Evolutionary conservation across 2,113 vertebrate genomes (phyloP).

Genomic region (Triplophysa dalaica): DNA sequence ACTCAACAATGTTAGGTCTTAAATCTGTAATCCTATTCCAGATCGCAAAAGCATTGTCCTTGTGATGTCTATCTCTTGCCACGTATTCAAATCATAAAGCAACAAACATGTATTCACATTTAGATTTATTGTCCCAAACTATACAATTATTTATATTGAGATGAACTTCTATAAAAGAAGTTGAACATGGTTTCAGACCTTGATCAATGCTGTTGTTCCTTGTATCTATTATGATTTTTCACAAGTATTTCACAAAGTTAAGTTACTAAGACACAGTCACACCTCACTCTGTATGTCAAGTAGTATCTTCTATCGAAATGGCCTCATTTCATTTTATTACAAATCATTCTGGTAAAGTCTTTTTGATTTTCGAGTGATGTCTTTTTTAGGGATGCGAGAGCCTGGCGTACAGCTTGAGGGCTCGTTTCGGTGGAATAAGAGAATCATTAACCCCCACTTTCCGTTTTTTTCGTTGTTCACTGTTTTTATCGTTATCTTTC

Average conservation of each 20-base stretch:
- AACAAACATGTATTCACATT: neutral
- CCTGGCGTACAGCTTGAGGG: constrained; percentile 70
- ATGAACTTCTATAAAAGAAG: too few species aligned
- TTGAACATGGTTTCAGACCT: neutral
- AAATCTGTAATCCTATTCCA: neutral
- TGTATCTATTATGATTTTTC: neutral
- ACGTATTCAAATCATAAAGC: neutral
- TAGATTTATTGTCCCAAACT: neutral
- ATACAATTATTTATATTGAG: too few species aligned
- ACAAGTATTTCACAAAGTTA: neutral
- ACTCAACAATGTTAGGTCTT: neutral
- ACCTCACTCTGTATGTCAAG: too few species aligned
- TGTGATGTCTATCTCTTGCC: neutral
- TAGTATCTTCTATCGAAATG: neutral
- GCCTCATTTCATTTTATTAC: neutral
- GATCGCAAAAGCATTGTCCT: neutral
- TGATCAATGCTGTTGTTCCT: neutral
- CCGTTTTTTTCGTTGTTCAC: constrained; percentile 68
- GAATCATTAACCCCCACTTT: constrained; percentile 75
- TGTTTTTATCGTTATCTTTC: constrained; percentile 52
- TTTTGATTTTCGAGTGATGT: neutral
- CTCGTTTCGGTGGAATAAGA: constrained; percentile 76
- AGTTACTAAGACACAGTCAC: neutral
- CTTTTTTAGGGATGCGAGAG: neutral
- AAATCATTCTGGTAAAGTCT: neutral